Evolutionary conservation across 2,888 invertebrate species (phyloP).

Genomic region (Drosophila lutescens): DNA sequence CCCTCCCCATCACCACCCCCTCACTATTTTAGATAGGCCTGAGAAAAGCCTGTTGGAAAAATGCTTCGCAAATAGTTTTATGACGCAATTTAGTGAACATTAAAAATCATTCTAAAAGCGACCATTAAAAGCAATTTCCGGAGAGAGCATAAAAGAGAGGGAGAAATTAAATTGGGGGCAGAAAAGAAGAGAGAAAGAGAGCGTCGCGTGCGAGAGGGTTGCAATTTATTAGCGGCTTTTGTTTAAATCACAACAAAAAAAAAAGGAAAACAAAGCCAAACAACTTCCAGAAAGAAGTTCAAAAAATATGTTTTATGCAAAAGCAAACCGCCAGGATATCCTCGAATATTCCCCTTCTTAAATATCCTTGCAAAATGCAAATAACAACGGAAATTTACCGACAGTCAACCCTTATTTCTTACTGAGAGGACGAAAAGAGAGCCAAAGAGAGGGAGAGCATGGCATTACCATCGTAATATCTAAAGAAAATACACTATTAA

Average conservation of each 20-base stretch:
- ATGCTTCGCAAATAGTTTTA: slow-evolving; percentile 46
- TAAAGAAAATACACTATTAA: slow-evolving; percentile 7
- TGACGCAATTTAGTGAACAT: slow-evolving; percentile 46
- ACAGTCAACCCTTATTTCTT: slow-evolving; percentile 44
- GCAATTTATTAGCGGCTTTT: slow-evolving; percentile 30
- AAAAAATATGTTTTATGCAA: slow-evolving; percentile 26
- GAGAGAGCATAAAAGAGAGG: slow-evolving; percentile 25
- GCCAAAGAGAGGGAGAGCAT: slow-evolving; percentile 7
- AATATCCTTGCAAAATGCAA: slow-evolving; percentile 32
- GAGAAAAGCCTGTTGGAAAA: slow-evolving; percentile 6
- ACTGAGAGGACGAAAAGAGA: slow-evolving; percentile 21
- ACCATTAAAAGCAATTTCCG: slow-evolving; percentile 48
- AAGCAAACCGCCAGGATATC: slow-evolving; percentile 38
- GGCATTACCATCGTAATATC: slow-evolving; percentile 13
- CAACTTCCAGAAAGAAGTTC: slow-evolving; percentile 15
- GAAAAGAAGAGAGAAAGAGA: slow-evolving; percentile 5
- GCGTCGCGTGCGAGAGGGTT: slow-evolving; percentile 26
- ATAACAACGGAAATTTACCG: slow-evolving; percentile 27
- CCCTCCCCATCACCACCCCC: background rate
- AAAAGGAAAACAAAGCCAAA: slow-evolving; percentile 5
- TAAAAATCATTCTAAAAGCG: slow-evolving; percentile 55
- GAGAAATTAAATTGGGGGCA: slow-evolving; percentile 18
- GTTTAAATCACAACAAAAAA: slow-evolving; percentile 23
- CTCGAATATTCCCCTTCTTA: slow-evolving; percentile 20
- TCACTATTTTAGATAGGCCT: slow-evolving; percentile 3